Evolutionary conservation across 2,113 vertebrate genomes (phyloP).

Genomic region (Saguinus midas): DNA sequence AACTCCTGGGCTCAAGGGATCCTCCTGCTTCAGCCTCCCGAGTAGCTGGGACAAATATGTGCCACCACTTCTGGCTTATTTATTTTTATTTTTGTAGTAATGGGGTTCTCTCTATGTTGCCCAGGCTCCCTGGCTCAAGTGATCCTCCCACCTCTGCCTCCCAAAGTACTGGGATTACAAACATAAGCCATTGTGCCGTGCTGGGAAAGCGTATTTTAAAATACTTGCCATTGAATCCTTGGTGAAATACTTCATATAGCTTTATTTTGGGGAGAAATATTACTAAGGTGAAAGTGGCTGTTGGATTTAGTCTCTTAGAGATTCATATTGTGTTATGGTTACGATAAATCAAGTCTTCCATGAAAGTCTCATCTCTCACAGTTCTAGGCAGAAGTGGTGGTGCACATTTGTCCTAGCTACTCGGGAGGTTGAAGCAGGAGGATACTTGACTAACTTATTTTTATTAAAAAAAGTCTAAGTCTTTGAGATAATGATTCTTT

Average conservation of each 20-base stretch:
- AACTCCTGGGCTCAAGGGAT: too few relatives aligned
- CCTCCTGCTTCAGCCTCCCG: too few relatives aligned
- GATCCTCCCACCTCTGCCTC: too few relatives aligned
- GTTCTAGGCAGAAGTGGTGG: neutral
- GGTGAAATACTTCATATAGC: neutral
- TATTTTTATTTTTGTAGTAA: too few relatives aligned
- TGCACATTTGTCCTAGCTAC: too few relatives aligned
- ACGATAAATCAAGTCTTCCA: neutral
- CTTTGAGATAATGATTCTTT: neutral
- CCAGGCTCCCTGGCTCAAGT: too few relatives aligned
- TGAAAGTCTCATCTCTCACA: neutral
- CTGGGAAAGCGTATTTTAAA: neutral
- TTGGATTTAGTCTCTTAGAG: neutral
- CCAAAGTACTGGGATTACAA: too few relatives aligned
- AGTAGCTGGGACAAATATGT: too few relatives aligned
- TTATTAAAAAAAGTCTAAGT: neutral
- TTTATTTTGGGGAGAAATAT: neutral
- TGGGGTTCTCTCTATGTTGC: too few relatives aligned
- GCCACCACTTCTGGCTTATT: too few relatives aligned
- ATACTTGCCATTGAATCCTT: neutral
- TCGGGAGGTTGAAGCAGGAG: too few relatives aligned
- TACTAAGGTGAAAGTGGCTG: neutral
- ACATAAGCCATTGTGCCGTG: too few relatives aligned
- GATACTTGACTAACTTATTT: neutral
- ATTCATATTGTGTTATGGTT: neutral